Conservation (phyloP, 2,797 vertebrate species). For the Sebastes matsubarae region DNA sequence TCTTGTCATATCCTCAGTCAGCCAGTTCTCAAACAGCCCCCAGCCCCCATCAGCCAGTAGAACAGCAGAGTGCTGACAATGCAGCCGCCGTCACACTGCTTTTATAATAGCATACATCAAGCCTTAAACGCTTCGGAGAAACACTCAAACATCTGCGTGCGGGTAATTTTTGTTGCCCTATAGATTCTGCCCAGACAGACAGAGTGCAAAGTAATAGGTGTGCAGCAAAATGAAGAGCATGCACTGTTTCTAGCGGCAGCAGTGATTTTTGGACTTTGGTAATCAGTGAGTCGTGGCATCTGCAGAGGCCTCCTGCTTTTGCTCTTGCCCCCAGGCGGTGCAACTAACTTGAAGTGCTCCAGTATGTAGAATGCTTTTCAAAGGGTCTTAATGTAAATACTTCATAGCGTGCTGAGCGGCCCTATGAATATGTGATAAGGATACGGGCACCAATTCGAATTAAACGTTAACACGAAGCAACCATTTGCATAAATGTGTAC, state of each 20-base stretch:
- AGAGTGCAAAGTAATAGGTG: constrained; percentile 63
- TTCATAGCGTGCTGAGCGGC: constrained; percentile 58
- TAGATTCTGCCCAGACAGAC: constrained; percentile 71
- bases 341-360: constrained; percentile 58
- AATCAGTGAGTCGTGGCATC: constrained; percentile 56
- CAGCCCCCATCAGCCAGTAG: constrained; percentile 44
- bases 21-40: constrained; percentile 55
- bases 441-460: constrained; percentile 35
- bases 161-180: constrained; percentile 75
- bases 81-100: constrained; percentile 71
- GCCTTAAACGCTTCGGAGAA: constrained; percentile 76
- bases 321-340: constrained; percentile 53
- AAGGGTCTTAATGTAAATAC: constrained; percentile 66
- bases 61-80: constrained; percentile 74
- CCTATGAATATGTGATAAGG: constrained; percentile 64
- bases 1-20: constrained; percentile 71
- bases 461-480: constrained; percentile 23
- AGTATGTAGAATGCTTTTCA: constrained; percentile 51
- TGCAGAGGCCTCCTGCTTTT: constrained; percentile 49
- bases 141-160: constrained; percentile 74
- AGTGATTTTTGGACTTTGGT: constrained; percentile 49
- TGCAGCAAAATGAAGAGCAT: constrained; percentile 56
- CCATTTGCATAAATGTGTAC: constrained; percentile 30
- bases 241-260: constrained; percentile 35
- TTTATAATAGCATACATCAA: constrained; percentile 82